A percentile compares a stretch with the other conserved stretches of the same genome.
Conservation (phyloP, 1,140 invertebrate species). For the Papilio machaon region DNA sequence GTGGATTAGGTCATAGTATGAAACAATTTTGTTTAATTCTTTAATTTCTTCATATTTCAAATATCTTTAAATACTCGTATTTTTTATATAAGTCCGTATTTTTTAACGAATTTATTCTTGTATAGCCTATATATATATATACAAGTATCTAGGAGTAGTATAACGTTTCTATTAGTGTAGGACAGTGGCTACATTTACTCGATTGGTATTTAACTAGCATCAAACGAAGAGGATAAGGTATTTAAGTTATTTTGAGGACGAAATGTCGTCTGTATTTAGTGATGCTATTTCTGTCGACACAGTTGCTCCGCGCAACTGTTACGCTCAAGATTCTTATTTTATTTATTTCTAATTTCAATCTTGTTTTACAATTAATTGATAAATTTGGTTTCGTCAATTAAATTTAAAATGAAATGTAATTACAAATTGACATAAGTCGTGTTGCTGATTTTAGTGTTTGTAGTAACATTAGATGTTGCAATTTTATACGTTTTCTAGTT, state of each 20-base stretch:
- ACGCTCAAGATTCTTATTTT: conserved; percentile 7
- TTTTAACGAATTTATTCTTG: background rate
- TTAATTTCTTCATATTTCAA: no score
- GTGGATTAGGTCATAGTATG: background rate
- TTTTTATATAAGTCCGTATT: background rate
- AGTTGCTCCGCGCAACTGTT: conserved; percentile 19
- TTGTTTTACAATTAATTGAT: background rate
- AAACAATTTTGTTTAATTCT: no score
- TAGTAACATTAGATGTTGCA: conserved; percentile 10
- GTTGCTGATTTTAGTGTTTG: background rate
- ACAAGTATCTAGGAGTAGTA: no score
- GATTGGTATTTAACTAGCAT: conserved; percentile 22
- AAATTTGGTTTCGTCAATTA: background rate
- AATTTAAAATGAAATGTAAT: background rate
- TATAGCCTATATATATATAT: background rate
- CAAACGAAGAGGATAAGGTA: conserved; percentile 28
- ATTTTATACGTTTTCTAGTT: conserved; percentile 44
- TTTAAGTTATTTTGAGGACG: conserved; percentile 35
- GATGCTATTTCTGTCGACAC: conserved; percentile 26
- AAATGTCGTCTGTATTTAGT: conserved; percentile 35
- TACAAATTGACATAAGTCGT: background rate
- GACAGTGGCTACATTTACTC: conserved; percentile 12
- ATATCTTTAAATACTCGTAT: no score
- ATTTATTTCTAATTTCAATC: conserved; percentile 3
- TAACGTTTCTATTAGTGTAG: background rate